Percentiles rank a stretch among this genome's conserved stretches.
These are phyloP conservation scores for Otocyon megalotis DNA, from an alignment of 2,113 vertebrate species.

Conservation along the genomic window DNA sequence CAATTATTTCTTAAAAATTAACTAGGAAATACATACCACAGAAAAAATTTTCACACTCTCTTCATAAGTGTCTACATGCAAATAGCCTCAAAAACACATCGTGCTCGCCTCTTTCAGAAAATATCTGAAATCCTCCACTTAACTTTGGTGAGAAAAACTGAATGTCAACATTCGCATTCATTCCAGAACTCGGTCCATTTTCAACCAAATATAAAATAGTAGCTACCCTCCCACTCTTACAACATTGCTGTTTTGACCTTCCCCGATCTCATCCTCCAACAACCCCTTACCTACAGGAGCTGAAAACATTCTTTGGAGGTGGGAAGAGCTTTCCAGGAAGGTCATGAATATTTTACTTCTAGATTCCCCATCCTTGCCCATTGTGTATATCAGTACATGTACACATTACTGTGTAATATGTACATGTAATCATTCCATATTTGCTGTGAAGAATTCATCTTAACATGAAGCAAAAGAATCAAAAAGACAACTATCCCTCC, in stretches of 20 bases:
- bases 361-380: neutral
- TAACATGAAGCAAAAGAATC: neutral
- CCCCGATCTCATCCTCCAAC: accelerated
- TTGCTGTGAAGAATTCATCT: neutral
- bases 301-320: neutral
- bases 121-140: slow-evolving; percentile 44
- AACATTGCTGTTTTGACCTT: neutral
- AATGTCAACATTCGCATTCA: slow-evolving; percentile 26
- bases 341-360: neutral
- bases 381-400: neutral
- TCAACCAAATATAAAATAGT: slow-evolving; percentile 2
- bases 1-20: slow-evolving; percentile 60
- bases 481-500: neutral
- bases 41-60: slow-evolving; percentile 49
- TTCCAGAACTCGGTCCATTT: slow-evolving; percentile 6
- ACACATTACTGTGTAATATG: too few relatives aligned
- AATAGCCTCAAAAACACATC: neutral
- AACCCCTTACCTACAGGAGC: neutral
- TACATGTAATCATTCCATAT: neutral
- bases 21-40: slow-evolving; percentile 3
- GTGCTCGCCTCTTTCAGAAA: slow-evolving; percentile 14
- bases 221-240: neutral
- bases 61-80: neutral
- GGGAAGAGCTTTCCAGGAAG: neutral
- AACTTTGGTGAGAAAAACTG: neutral